Base-by-base conservation (phyloP, 1,140 invertebrate genomes). In the Listronotus oregonensis region DNA sequence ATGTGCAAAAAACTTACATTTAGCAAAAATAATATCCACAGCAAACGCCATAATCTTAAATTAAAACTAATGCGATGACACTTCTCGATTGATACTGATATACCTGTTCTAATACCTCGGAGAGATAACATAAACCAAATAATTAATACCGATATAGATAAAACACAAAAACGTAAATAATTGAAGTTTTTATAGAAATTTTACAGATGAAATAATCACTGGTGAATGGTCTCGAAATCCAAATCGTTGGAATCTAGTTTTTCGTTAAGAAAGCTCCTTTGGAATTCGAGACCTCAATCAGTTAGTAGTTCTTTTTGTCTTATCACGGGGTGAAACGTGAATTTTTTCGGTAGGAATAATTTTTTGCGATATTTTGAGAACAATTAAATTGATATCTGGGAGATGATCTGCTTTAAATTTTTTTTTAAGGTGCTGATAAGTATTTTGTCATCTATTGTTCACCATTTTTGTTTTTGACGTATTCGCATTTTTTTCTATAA, bases 261-360 rank as follows among this genome's bases (percentile, higher is more conserved):
- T 66, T 47, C 44, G 27, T 66, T 63, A 37, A 34, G 62, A 56
- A 57, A 43, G 42, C 54, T 47, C 42, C 39, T 32, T 68, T 69
- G 73, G 72, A 67, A 75, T 75, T 75, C 73, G 73, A 75, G 73
- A 75, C 73, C 73, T 68, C 67, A 72, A 68, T 67, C 70, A 68
- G 72, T 73, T 70, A 72, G 50, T 32, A 10, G 17, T 42, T 64
- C 68, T 70, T 75, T 72, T 49, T 63, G 27, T 62, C 68, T 72
- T 75, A 73, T 73, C 72, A 67, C 61, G 14, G 49, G 46, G 17
- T 15, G 6, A 56, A 32, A 27, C 17, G 27, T 27, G 7, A 40
- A 57, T 65, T 65, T 65, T 57, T 49, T 31, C 1, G 1, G 12
- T 31, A 10, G 46, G 15, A 42, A 37, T 27, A 1, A n/a, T 21